Evolutionary conservation across 1,140 invertebrate genomes (phyloP), one percentile per base, ranked within the genome.

Genomic region (Macrosteles quadrilineatus): DNA sequence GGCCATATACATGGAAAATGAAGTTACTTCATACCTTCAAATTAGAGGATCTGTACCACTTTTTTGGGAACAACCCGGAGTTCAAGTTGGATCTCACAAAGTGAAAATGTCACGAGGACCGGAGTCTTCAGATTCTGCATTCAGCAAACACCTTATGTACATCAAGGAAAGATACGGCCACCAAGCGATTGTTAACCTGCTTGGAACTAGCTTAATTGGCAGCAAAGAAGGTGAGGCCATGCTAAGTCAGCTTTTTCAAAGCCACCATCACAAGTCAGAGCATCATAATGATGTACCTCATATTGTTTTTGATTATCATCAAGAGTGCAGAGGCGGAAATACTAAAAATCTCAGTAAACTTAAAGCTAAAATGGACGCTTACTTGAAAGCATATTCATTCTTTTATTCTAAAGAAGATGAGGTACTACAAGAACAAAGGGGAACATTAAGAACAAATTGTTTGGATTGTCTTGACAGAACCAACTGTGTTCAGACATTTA

Each of bases 61-160:
- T 11, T 99, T 99, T 82, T 99, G 97, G 96, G 98, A 99, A 80
- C 98, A 99, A 78, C 96, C 97, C 0, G 98, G 98, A n/a, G 90
- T 99, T 17, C 96, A 99, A 83, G 96, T 99, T 31, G 98, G 98
- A 0, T 97, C 97, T 6, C 98, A 99, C 80, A 99, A 98, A 86
- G 95, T 99, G 0, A 94, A 96, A 82, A 90, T 99, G 81, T 98
- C 96, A 0, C 85, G 97, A 59, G 95, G 97, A 0, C 93, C 94
- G 79, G 96, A 98, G 82, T 88, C 94, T 2, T 96, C 96, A 9
- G 88, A 90, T 3, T 90, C 95, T 66, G 95, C 96, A 9, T 97
- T 97, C 81, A 91, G 98, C 75, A 88, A 93, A 63, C 98, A 99
- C 83, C 87, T 99, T 76, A 83, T 85, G 17, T 88, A 91, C 77